Conservation (phyloP, 2,888 invertebrate genomes). For the Doris montereyensis region DNA sequence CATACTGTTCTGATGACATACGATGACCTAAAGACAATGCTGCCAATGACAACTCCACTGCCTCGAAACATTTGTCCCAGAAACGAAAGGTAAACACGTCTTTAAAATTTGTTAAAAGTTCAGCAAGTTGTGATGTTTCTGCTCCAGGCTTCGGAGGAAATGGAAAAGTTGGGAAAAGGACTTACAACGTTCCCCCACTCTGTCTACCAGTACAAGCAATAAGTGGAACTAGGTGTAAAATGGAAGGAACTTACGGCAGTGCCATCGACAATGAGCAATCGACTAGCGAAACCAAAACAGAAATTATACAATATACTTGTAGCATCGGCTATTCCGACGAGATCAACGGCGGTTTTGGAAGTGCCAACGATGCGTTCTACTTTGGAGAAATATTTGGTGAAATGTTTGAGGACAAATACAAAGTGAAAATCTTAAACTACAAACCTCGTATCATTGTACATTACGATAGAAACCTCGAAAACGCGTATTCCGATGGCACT, state of each 20-base stretch:
- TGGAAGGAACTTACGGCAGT: not conserved
- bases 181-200: not conserved
- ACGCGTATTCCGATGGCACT: constrained; percentile 58
- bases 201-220: not conserved
- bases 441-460: constrained; percentile 53
- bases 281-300: not conserved
- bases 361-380: constrained; percentile 30
- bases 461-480: constrained; percentile 46
- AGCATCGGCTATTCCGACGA: constrained; percentile 10
- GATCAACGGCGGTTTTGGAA: constrained; percentile 21
- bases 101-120: too few species aligned
- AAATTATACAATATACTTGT: constrained; percentile 2
- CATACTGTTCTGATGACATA: too few species aligned
- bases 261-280: constrained; percentile 27
- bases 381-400: constrained; percentile 8
- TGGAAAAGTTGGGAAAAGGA: constrained; percentile 5
- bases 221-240: not conserved
- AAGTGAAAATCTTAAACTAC: constrained; percentile 39
- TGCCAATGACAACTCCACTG: too few species aligned
- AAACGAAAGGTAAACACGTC: too few species aligned
- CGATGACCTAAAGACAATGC: too few species aligned
- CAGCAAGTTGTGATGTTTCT: too few species aligned
- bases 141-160: constrained; percentile 25
- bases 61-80: too few species aligned
- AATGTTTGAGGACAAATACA: constrained; percentile 48